Evolutionary conservation across 2,113 vertebrate genomes (phyloP), one percentile per base, ranked within the genome.

Genomic region (Mobula hypostoma): DNA sequence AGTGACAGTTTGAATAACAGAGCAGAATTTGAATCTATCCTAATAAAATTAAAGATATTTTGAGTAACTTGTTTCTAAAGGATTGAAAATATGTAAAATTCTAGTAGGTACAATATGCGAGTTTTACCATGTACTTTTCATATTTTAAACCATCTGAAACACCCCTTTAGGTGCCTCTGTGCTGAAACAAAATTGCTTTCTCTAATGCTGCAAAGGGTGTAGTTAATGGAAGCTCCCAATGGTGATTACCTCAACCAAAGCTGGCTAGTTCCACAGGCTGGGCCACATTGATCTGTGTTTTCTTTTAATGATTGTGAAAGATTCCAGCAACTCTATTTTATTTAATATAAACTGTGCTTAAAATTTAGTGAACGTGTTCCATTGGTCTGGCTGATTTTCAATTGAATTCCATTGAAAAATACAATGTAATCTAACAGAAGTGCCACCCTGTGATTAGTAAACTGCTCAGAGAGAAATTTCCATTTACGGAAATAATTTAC

Each of bases 401-500:
- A 24, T 70, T 15, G 5, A 68, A 91, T 68, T 91, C 48, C 21
- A 7, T 1, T 12, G 85, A n/a, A n/a, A 83, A 48, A 61, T 82
- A 2, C 61, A 90, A 21, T 63, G 8, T 7, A 92, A 92, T 40
- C 7, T 27, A 70, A 6, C 32, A 12, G 15, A 17, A 36, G 24
- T 8, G 9, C 8, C 48, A 0, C 7, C 24, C 19, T 24, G 14
- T 66, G 68, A 72, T 27, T 36, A 24, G 40, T 93, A 74, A 93
- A 27, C 36, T 14, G 5, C 36, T 36, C 5, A 6, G 24, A 48
- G 40, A n/a, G 66, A 93, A 93, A 70, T 74, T 48, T 93, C 36
- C 6, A 14, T 63, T 79, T 21, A 78, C 24, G 3, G 61, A 91
- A 56, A 91, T 72, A 94, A 66, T 97, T 97, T 96, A 99, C 99